Base-by-base conservation (phyloP, 1,140 invertebrate species). In the Cepaea nemoralis region DNA sequence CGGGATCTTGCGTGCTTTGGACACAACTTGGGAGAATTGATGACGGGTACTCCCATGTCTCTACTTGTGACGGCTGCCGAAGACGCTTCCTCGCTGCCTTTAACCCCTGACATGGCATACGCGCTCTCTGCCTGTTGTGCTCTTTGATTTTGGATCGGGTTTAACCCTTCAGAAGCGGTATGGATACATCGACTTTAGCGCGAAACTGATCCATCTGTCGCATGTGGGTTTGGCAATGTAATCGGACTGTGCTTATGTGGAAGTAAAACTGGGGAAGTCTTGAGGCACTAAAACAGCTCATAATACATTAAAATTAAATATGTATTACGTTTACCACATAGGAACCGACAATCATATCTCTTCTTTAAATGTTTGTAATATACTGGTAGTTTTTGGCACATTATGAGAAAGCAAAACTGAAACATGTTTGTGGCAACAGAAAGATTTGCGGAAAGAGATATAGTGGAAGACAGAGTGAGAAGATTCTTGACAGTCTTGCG, bases 41-140 rank as follows among this genome's bases (percentile, higher is more conserved):
- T 74, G 71, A 6, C 71, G 71, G 48, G 31, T 74, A 74, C 27
- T 24, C 10, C 33, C 42, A 2, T 42, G 39, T 74, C 71, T 19
- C 31, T 10, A 33, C 8, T 27, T 14, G 2, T 35, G 42, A 74
- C 40, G 40, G 40, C 12, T 74, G 2, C 71, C 31, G 16, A n/a
- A 6, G 27, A 19, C 59, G 10, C n/a, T 63, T 3, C 59, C 2
- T 31, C n/a, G 59, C n/a, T 6, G 27, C 42, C 71, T n/a, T 35
- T 74, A 45, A 31, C 71, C 71, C 31, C 42, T 50, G 31, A 27
- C 42, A 50, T 74, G 71, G 50, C 71, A 48, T 48, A 74, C 71
- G 71, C 71, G 39, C 42, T 48, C 71, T 31, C 27, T 31, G 8
- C 16, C 59, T 63, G 59, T 63, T 63, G 33, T 3, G 16, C 59